Evolutionary conservation across 2,797 vertebrate species (phyloP).

Genomic region (Myripristis murdjan): DNA sequence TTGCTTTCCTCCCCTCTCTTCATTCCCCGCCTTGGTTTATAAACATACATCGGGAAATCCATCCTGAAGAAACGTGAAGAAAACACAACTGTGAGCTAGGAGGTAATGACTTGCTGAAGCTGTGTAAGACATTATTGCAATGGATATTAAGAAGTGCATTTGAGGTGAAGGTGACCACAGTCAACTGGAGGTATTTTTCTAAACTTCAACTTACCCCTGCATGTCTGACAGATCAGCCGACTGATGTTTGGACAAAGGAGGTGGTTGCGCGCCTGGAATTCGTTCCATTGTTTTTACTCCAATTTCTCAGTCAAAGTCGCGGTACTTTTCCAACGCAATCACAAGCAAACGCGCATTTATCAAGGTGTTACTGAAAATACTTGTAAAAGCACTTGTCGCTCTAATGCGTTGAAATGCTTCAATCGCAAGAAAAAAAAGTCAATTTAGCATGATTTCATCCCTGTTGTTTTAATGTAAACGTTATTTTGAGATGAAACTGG

Average conservation of each 20-base stretch:
- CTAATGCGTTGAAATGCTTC: constrained; percentile 23
- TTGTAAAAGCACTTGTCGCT: not conserved
- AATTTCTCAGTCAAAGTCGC: constrained; percentile 49
- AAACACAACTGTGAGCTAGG: constrained; percentile 1
- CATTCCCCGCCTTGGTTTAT: constrained; percentile 93
- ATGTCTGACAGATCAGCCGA: constrained; percentile 87
- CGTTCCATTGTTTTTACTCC: constrained; percentile 88
- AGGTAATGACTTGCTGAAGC: not conserved
- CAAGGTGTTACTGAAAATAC: constrained; percentile 4
- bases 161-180: not conserved
- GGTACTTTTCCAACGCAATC: constrained; percentile 63
- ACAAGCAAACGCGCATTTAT: constrained; percentile 59
- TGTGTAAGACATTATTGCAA: not conserved
- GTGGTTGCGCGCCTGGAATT: constrained; percentile 92
- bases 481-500: not conserved
- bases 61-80: constrained; percentile 84
- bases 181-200: not conserved
- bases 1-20: constrained; percentile 96
- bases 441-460: constrained; percentile 4
- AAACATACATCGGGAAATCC: constrained; percentile 97
- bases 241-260: constrained; percentile 90
- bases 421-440: not conserved
- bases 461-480: not conserved
- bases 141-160: not conserved
- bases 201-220: constrained; percentile 88